A percentile compares a stretch with the other conserved stretches of the same genome.
Evolutionary conservation across 1,140 invertebrate species (phyloP).

Genomic region (Mercenaria mercenaria): DNA sequence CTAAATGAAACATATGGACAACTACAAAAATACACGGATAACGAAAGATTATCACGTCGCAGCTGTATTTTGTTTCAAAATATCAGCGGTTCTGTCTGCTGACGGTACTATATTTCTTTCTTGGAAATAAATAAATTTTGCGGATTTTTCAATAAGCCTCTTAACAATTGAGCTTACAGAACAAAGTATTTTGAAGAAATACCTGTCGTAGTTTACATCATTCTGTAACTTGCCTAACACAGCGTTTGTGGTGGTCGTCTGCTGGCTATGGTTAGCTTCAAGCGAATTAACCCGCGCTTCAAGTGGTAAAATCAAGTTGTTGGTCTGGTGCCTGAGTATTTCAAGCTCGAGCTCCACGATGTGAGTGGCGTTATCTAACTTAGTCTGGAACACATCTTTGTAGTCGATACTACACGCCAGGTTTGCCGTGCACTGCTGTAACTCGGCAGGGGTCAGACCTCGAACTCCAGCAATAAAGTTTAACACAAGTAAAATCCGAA

Average conservation of each 20-base stretch:
- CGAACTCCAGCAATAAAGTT: background rate
- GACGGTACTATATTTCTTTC: no score
- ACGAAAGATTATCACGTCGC: no score
- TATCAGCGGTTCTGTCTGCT: no score
- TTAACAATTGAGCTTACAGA: no score
- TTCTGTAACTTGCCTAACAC: background rate
- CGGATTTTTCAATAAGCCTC: no score
- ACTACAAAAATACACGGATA: no score
- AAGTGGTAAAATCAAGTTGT: constrained; percentile 4
- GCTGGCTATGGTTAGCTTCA: background rate
- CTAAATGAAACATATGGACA: no score
- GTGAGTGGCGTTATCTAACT: constrained; percentile 40
- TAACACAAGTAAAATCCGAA: background rate
- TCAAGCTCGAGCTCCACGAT: constrained; percentile 29
- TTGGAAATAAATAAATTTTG: no score
- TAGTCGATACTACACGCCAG: constrained; percentile 53
- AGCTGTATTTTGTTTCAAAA: no score
- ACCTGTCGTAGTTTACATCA: constrained; percentile 37
- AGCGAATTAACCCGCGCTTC: background rate
- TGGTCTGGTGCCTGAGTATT: background rate
- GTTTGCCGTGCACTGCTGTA: constrained; percentile 53
- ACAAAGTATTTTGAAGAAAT: no score
- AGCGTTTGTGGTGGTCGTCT: background rate
- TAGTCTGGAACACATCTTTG: background rate
- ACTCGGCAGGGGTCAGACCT: background rate